Evolutionary conservation across 2,888 invertebrate genomes (phyloP).

Genomic region (Theristus sp.): DNA sequence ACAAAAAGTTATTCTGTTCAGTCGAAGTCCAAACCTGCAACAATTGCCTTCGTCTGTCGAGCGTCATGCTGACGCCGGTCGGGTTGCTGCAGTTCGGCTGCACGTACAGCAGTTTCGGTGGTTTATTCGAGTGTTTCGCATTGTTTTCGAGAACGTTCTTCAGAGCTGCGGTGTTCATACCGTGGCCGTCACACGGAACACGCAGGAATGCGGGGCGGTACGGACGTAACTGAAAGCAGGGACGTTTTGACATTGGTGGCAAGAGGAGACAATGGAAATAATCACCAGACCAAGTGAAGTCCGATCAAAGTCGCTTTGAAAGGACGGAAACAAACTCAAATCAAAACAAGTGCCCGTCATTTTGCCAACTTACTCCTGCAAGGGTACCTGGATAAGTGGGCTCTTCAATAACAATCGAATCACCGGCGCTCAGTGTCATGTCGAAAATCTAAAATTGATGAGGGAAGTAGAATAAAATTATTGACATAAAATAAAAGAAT

Average conservation of each 20-base stretch:
- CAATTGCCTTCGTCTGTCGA: conserved; percentile 47
- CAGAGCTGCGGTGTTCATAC: conserved; percentile 46
- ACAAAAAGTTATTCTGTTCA: neutral
- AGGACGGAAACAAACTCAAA: neutral
- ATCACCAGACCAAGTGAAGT: too few species aligned
- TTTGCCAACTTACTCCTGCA: conserved; percentile 41
- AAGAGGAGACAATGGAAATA: too few species aligned
- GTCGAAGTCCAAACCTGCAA: conserved; percentile 37
- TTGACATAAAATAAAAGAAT: neutral
- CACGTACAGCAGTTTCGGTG: conserved; percentile 49
- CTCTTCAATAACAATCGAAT: conserved; percentile 49
- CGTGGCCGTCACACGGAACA: conserved; percentile 50
- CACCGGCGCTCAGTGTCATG: conserved; percentile 48
- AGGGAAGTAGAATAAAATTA: neutral
- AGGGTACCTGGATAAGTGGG: conserved; percentile 53
- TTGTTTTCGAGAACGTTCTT: conserved; percentile 38
- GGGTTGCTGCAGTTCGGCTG: conserved; percentile 61
- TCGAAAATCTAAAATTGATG: conserved; percentile 41
- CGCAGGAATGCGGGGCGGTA: conserved; percentile 46
- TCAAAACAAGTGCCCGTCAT: too few species aligned
- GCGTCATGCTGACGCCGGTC: conserved; percentile 48
- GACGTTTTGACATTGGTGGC: too few species aligned
- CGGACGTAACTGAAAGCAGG: conserved; percentile 45
- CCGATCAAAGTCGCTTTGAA: neutral
- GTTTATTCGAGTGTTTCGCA: conserved; percentile 30